phyloP scores from a whole-genome alignment of 2,113 vertebrate species.

The Pelodiscus sinensis region DNA sequence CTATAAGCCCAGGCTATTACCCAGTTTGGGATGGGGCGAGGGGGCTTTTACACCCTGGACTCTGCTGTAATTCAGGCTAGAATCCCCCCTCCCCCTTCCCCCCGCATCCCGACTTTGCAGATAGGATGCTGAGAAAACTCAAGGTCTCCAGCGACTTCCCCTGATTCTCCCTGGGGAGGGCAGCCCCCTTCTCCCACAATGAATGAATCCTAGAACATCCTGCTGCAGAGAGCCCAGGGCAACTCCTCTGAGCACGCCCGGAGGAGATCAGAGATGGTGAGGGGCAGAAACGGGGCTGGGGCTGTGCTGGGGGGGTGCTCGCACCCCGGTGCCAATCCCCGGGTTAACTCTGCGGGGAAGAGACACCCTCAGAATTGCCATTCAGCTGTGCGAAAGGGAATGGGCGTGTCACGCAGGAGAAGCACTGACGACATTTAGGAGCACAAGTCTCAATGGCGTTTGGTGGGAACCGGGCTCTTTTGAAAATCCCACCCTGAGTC shows the following conservation, averaged over 20 bases:
- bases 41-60: neutral
- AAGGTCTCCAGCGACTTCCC: neutral
- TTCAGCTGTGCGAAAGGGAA: neutral
- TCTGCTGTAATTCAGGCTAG: neutral
- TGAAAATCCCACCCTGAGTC: neutral
- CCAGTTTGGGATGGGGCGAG: neutral
- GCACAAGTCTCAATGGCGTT: too few relatives aligned
- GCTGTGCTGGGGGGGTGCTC: neutral
- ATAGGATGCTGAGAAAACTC: neutral
- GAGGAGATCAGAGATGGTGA: neutral
- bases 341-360: neutral
- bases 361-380: neutral
- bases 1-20: neutral
- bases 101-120: neutral
- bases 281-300: neutral
- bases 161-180: neutral
- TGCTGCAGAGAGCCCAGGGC: neutral
- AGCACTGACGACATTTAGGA: neutral
- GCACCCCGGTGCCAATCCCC: neutral
- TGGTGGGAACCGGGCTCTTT: neutral
- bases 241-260: fast-evolving
- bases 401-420: neutral
- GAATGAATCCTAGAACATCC: neutral
- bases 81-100: neutral
- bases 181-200: neutral